A percentile compares a stretch with the other conserved stretches of the same genome.
Evolutionary conservation across 2,797 vertebrate genomes (phyloP).

Genomic region (Melanotaenia parkinsoni): DNA sequence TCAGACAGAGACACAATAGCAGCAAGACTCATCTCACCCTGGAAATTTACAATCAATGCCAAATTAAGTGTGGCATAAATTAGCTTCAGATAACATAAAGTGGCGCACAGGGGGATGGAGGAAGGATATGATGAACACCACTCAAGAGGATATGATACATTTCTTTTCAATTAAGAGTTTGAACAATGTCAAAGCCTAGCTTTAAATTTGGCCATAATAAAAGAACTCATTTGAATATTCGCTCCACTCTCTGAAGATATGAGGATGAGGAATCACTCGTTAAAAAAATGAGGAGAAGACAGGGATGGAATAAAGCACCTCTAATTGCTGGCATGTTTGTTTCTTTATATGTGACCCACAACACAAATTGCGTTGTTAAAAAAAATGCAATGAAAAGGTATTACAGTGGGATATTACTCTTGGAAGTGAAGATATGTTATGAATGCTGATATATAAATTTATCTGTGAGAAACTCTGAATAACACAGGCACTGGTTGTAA

Average conservation of each 20-base stretch:
- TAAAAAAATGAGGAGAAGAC: conserved; percentile 58
- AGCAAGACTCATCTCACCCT: conserved; percentile 78
- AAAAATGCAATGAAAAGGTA: conserved; percentile 66
- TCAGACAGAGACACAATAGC: conserved; percentile 67
- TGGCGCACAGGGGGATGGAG: conserved; percentile 74
- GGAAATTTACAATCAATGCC: conserved; percentile 83
- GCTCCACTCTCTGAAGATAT: conserved; percentile 73
- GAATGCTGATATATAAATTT: conserved; percentile 77
- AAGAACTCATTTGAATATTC: conserved; percentile 83
- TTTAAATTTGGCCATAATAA: conserved; percentile 79
- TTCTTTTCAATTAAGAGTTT: conserved; percentile 82
- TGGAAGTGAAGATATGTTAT: conserved; percentile 64
- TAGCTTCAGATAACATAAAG: conserved; percentile 82
- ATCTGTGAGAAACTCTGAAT: conserved; percentile 76
- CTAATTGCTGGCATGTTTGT: conserved; percentile 81
- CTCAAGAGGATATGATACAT: conserved; percentile 82
- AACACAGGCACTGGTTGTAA: conserved; percentile 82
- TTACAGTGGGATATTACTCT: conserved; percentile 54
- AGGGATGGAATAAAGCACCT: conserved; percentile 74
- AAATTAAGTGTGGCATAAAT: conserved; percentile 86
- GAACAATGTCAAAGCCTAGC: conserved; percentile 73
- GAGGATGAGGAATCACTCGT: conserved; percentile 76
- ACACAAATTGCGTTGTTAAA: conserved; percentile 72
- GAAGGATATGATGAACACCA: conserved; percentile 79
- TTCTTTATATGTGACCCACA: conserved; percentile 77